A percentile compares a stretch with the other conserved stretches of the same genome.
Conservation (phyloP, 2,113 vertebrate genomes). For the Vombatus ursinus region DNA sequence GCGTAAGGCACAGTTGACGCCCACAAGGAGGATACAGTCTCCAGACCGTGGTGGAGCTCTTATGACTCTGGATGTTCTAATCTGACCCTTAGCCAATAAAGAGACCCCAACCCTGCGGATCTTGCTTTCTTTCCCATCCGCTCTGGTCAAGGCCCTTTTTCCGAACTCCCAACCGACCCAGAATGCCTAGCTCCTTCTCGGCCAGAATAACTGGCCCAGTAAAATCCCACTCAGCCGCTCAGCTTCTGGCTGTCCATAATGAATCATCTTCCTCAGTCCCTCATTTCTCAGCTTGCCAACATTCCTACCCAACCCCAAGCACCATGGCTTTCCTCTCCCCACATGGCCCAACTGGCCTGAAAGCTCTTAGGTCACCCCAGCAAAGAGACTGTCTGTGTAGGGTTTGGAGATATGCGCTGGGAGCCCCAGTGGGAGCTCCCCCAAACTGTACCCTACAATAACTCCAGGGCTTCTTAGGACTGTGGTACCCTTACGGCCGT, state of each 20-base stretch:
- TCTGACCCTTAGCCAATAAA: background rate
- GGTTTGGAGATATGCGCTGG: background rate
- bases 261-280: background rate
- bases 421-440: rapidly evolving
- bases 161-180: too few species aligned
- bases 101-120: background rate
- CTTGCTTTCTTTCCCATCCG: too few species aligned
- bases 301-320: background rate
- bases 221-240: background rate
- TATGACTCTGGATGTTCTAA: background rate
- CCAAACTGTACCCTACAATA: rapidly evolving
- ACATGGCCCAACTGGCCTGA: background rate
- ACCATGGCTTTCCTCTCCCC: background rate
- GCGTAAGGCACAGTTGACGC: background rate
- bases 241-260: background rate
- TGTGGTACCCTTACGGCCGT: slow-evolving; percentile 81
- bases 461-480: slow-evolving; percentile 39
- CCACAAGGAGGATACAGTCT: rapidly evolving
- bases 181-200: rapidly evolving
- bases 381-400: rapidly evolving
- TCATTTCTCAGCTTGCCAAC: rapidly evolving
- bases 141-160: background rate
- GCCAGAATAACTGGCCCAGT: rapidly evolving
- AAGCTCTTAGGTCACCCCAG: background rate
- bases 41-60: background rate